Evolutionary conservation across 2,113 vertebrate species (phyloP), one percentile per base, ranked within the genome.

Genomic region (Pogona vitticeps): DNA sequence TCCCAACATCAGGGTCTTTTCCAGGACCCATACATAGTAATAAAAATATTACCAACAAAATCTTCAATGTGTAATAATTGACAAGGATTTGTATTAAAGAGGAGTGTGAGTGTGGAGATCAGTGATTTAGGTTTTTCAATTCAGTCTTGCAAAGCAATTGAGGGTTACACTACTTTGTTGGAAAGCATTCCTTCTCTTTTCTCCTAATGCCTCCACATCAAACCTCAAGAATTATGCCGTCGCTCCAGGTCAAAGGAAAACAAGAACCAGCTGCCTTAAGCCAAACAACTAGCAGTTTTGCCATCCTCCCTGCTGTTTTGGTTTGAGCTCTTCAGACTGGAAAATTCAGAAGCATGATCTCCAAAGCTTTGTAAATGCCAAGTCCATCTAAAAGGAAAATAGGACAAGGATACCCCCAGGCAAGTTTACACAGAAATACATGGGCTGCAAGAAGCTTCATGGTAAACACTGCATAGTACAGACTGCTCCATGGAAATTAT

Each of bases 341-440:
- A 94, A 95, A 95, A 94, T 91, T 95, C 91, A 86, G 88, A 95
- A 92, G 94, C 91, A 94, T 91, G 1, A 91, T 94, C 93, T 94
- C 89, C 89, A 86, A 93, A 93, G 93, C 91, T 91, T 93, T 91
- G 86, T 91, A 94, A 94, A 95, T 92, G 93, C 92, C 95, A 95
- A 91, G 94, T 92, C 84, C 90, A 94, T 93, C 92, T 95, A 92
- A 88, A 92, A 93, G 90, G 92, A 95, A 95, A 95, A 93, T 91
- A 95, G 92, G 94, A 94, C 91, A 94, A 93, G 91, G 91, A 93
- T 92, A 93, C 93, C 93, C 90, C 86, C 88, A 86, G 91, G 88
- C 92, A 94, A 93, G 87, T 94, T 92, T 94, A 90, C 93, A 94
- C 90, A 92, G 92, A 95, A 94, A 96, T 95, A 91, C 95, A 84